Percentiles rank a stretch among this genome's conserved stretches.
These are phyloP conservation scores for human (Homo sapiens) DNA, from an alignment of 2,113 vertebrate genomes.

Conservation along the genomic window DNA sequence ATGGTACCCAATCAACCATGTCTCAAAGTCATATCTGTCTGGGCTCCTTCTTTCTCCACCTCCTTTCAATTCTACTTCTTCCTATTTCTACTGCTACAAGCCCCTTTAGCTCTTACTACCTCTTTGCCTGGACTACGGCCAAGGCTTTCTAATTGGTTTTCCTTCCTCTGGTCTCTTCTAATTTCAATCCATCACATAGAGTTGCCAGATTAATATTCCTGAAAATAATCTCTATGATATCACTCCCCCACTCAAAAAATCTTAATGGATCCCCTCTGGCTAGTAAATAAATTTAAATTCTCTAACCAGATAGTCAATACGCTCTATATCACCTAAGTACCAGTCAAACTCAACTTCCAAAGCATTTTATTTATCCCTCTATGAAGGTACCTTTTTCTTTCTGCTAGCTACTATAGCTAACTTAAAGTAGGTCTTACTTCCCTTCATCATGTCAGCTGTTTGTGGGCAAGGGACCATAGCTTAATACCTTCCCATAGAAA, in stretches of 20 bases:
- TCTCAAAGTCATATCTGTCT: neutral
- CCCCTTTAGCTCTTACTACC: neutral
- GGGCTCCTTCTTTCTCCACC: neutral
- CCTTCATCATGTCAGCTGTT: neutral
- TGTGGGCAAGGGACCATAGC: neutral
- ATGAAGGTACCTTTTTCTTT: neutral
- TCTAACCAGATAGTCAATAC: neutral
- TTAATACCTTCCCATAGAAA: neutral
- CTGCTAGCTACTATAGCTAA: neutral
- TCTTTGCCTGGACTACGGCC: neutral
- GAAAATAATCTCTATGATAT: neutral
- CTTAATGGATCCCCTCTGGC: neutral
- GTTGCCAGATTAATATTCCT: neutral
- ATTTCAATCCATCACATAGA: neutral
- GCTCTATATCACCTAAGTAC: neutral
- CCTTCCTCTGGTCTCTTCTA: neutral
- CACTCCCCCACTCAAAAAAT: neutral
- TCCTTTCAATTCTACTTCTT: neutral
- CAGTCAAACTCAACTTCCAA: neutral
- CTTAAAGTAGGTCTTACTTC: neutral
- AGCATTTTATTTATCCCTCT: neutral
- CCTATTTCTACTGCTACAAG: neutral
- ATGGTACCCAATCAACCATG: neutral
- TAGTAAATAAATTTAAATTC: neutral
- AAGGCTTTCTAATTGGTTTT: neutral